Evolutionary conservation across 2,113 vertebrate genomes (phyloP).

Genomic region (Uria aalge): DNA sequence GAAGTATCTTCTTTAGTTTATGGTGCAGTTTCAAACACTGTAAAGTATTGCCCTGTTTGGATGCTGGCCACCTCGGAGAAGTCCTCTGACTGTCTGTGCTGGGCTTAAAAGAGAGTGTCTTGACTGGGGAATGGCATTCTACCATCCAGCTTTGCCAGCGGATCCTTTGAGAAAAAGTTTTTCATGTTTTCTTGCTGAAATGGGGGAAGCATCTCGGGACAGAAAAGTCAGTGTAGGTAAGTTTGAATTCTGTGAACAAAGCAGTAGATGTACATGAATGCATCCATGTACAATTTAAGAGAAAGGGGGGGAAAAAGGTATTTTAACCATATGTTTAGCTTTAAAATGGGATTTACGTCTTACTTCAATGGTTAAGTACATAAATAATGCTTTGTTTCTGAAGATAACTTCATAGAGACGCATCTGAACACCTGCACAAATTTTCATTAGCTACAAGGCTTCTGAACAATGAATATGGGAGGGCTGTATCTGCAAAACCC

Average conservation of each 20-base stretch:
- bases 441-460: background rate
- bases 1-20: background rate
- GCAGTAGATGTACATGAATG: background rate
- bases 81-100: background rate
- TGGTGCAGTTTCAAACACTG: background rate
- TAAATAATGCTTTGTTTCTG: background rate
- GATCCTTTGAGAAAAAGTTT: background rate
- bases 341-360: background rate
- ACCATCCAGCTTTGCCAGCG: background rate
- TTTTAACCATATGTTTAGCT: background rate
- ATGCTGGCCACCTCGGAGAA: background rate
- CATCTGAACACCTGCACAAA: background rate
- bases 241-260: background rate
- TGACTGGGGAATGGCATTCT: background rate
- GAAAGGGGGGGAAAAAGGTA: background rate
- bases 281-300: background rate
- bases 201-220: background rate
- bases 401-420: background rate
- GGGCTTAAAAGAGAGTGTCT: background rate
- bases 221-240: background rate
- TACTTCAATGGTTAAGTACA: background rate
- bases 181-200: background rate
- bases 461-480: background rate
- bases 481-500: background rate
- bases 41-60: background rate